phyloP scores from a whole-genome alignment of 2,888 invertebrate species.

The Tinea semifulvella region DNA sequence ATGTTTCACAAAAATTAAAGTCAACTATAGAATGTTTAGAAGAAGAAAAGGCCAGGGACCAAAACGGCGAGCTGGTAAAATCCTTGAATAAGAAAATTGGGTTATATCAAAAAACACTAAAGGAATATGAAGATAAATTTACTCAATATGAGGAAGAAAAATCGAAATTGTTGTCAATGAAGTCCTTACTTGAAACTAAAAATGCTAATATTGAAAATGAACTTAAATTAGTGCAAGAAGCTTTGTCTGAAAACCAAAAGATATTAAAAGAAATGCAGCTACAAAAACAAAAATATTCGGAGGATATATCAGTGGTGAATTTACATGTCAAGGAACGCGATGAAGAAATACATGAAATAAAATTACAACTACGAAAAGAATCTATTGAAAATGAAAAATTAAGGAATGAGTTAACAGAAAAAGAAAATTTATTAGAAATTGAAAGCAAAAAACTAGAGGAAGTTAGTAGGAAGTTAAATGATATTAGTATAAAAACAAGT shows the following conservation, averaged over 20 bases:
- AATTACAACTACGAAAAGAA: conserved; percentile 64
- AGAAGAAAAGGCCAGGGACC: conserved; percentile 57
- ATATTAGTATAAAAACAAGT: conserved; percentile 14
- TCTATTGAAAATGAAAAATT: conserved; percentile 71
- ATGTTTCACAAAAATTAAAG: conserved; percentile 55
- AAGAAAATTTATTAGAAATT: conserved; percentile 55
- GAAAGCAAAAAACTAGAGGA: conserved; percentile 43
- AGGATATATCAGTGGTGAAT: conserved; percentile 51
- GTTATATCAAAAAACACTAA: conserved; percentile 44
- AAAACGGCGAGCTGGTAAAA: conserved; percentile 58
- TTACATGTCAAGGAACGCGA: conserved; percentile 61
- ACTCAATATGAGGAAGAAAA: conserved; percentile 55
- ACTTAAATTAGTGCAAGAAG: conserved; percentile 47
- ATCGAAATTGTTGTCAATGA: conserved; percentile 38
- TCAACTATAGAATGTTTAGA: conserved; percentile 57
- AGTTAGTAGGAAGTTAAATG: conserved; percentile 42
- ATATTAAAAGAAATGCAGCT: conserved; percentile 53
- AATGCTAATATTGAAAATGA: conserved; percentile 38
- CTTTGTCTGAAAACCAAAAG: conserved; percentile 47
- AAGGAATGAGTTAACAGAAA: conserved; percentile 35
- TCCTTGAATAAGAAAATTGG: conserved; percentile 63
- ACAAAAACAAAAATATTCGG: conserved; percentile 54
- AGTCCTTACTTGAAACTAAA: conserved; percentile 40
- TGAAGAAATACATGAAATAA: conserved; percentile 62
- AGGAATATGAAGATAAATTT: conserved; percentile 47